Base-by-base conservation (phyloP, 2,888 invertebrate species). In the Xanthia togata region DNA sequence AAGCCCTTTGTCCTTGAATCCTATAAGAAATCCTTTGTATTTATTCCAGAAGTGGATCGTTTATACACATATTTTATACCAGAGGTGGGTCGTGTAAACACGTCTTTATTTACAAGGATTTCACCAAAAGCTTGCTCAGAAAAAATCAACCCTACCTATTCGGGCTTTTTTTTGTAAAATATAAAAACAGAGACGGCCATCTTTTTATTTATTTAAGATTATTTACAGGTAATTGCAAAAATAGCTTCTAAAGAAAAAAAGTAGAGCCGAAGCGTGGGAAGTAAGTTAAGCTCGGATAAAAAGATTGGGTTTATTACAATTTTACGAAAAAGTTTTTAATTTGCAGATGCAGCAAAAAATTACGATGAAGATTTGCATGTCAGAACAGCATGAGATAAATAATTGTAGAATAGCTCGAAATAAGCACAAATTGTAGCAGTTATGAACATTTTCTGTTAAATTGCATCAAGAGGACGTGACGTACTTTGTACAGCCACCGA, bases 1-100 rank as follows among this genome's bases (percentile, higher is more conserved):
- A 84, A 85, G 68, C 87, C 72, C 4, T 73, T 73, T 81, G 85
- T 76, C 87, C 87, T 85, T 86, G 84, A 70, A 76, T 65, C 65
- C 26, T 73, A n/a, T 65, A 77, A 77, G 62, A 86, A 81, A 78
- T 76, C 50, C 67, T 60, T 70, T 78, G 73, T 84, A 64, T 81
- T 77, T 81, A 69, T 84, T 77, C 35, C 59, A 65, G 65, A 62
- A 73, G 26, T 31, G 55, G 70, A 78, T 84, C 35, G 63, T 73
- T 17, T 47, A 47, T 17, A 76, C 70, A 74, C 74, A 2, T 31
- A 1, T 31, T 81, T 77, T 79, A 71, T 84, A 75, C 26, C 59
- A 65, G 65, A 62, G 71, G 26, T 31, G 55, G 70, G 11, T 41
- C 41, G 41, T 41, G 47, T 47, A 17, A 6, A 76, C 70, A 75